These are phyloP conservation scores for Leptopilina drosophilae DNA, from an alignment of 2,888 invertebrate genomes.

Conservation along the genomic window DNA sequence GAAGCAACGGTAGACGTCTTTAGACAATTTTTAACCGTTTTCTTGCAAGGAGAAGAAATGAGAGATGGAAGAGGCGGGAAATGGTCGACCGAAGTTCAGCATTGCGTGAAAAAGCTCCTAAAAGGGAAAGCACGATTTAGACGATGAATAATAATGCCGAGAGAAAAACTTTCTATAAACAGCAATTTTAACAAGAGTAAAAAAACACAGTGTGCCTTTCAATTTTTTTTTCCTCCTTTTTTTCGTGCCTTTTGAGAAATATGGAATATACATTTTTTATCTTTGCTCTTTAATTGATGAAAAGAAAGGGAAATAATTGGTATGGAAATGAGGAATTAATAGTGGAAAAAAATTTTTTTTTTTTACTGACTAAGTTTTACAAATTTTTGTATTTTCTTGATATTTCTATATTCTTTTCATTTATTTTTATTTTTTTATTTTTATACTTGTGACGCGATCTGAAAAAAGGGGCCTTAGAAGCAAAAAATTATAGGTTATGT, in stretches of 20 bases:
- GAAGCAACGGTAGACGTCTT: slow-evolving; percentile 36
- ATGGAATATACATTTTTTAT: neutral
- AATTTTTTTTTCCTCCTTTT: neutral
- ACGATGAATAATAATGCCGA: slow-evolving; percentile 30
- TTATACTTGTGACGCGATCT: too few relatives aligned
- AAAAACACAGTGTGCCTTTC: slow-evolving; percentile 1
- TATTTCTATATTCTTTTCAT: too few relatives aligned
- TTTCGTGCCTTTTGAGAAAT: neutral
- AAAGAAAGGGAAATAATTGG: neutral
- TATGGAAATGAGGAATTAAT: too few relatives aligned
- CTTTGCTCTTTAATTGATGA: neutral
- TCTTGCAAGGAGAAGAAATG: slow-evolving; percentile 30
- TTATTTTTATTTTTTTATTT: too few relatives aligned
- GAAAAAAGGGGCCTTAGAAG: too few relatives aligned
- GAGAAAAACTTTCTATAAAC: slow-evolving; percentile 31
- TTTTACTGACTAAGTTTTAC: too few relatives aligned
- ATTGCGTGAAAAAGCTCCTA: slow-evolving; percentile 38
- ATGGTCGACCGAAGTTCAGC: slow-evolving; percentile 35
- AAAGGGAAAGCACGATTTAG: slow-evolving; percentile 38
- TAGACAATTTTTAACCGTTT: slow-evolving; percentile 41
- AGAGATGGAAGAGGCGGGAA: slow-evolving; percentile 35
- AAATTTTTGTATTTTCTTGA: too few relatives aligned
- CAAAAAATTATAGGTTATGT: too few relatives aligned
- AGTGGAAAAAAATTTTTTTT: too few relatives aligned
- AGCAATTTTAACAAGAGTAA: slow-evolving; percentile 12